Evolutionary conservation across 2,113 vertebrate species (phyloP), one percentile per base, ranked within the genome.

Genomic region (Pedetes capensis): DNA sequence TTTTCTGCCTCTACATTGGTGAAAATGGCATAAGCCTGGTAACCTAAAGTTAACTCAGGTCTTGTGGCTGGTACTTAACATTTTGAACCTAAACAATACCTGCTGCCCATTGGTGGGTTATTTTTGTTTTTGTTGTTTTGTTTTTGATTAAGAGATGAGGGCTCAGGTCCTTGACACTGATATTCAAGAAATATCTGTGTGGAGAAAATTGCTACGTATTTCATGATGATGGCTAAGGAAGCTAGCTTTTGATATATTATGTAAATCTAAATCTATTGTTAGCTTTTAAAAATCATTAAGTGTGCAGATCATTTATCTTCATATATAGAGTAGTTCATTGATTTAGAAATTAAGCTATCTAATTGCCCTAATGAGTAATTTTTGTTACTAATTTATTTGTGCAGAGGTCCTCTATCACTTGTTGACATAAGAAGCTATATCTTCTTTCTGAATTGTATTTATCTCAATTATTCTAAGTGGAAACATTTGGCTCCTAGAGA

Each of bases 261-360:
- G 68, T 87, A 96, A 68, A 49, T 89, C 44, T 90, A 92, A 94
- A 82, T 89, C n/a, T 68, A 53, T 87, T 53, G 86, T 85, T 94
- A 89, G 44, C 39, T 93, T 96, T 87, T 87, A 44, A 92, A 75
- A 96, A 66, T 92, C 17, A 93, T 81, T 84, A 94, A 87, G 25
- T 79, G 25, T 79, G 57, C 13, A 83, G n/a, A 51, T 68, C 86
- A 82, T 94, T 92, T 94, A 61, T 90, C 63, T 80, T 94, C 71
- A 63, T 69, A 49, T 59, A 59, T 42, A 89, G 22, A 94, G 81
- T 25, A 53, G 42, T 47, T 83, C 80, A 94, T 59, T 95, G 85
- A 53, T 95, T 49, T 79, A 87, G 63, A 94, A 89, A 83, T 78
- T 90, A 78, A 92, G 23, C 75, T 93, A 76, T 78, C 20, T 64